A percentile compares a stretch with the other conserved stretches of the same genome.
Conservation (phyloP, 2,797 vertebrate species). For the Pseudochromis fuscus region DNA sequence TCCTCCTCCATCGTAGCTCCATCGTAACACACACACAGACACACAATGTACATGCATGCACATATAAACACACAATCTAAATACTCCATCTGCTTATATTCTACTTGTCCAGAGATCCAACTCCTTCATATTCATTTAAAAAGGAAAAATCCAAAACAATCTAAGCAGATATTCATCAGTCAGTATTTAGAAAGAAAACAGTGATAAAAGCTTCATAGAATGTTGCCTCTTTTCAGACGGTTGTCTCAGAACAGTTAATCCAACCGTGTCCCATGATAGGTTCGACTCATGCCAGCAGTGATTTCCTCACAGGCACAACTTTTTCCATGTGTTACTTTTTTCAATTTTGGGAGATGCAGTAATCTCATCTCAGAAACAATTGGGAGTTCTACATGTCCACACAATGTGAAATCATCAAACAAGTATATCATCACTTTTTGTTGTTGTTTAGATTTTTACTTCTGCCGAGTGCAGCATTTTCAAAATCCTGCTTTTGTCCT, state of each 20-base stretch:
- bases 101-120: slow-evolving; percentile 32
- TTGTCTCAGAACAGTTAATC: slow-evolving; percentile 6
- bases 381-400: slow-evolving; percentile 15
- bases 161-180: slow-evolving; percentile 11
- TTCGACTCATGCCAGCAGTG: slow-evolving; percentile 37
- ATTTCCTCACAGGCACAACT: slow-evolving; percentile 30
- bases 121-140: slow-evolving; percentile 24
- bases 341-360: neutral
- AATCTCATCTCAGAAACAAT: slow-evolving; percentile 46
- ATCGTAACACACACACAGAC: slow-evolving; percentile 7
- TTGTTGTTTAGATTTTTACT: neutral
- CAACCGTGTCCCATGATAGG: slow-evolving; percentile 20
- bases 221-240: slow-evolving; percentile 14
- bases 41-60: slow-evolving; percentile 46
- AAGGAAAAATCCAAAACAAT: slow-evolving; percentile 5
- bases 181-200: neutral
- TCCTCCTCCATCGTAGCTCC: slow-evolving; percentile 49
- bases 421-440: neutral
- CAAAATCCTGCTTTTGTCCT: neutral
- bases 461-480: slow-evolving; percentile 8
- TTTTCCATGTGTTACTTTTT: neutral
- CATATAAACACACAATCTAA: slow-evolving; percentile 42
- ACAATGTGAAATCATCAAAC: slow-evolving; percentile 60
- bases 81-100: slow-evolving; percentile 41
- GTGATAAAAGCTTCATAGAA: slow-evolving; percentile 1